Conservation (phyloP, 2,888 invertebrate species). For the Chymomyza caudatula region DNA sequence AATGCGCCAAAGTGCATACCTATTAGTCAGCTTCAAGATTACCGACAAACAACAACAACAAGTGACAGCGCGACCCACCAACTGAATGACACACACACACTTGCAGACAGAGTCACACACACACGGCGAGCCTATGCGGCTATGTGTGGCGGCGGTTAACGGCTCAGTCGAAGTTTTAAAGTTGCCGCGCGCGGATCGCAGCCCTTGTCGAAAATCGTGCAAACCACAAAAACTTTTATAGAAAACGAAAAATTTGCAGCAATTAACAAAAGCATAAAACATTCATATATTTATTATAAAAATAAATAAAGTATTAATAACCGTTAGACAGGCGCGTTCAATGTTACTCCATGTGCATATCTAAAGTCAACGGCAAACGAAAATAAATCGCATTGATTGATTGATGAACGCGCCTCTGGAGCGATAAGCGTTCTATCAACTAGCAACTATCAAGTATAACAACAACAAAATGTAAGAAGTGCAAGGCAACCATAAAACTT, state of each 20-base stretch:
- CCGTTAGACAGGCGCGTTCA: not conserved
- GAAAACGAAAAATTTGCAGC: conserved; percentile 9
- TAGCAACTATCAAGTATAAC: not conserved
- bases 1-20: too few relatives aligned
- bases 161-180: conserved; percentile 63
- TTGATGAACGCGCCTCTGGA: conserved; percentile 32
- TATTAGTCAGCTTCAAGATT: too few relatives aligned
- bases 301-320: conserved; percentile 11
- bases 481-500: conserved; percentile 28
- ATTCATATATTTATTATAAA: conserved; percentile 20
- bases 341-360: not conserved
- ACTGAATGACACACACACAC: not conserved
- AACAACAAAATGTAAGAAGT: conserved; percentile 47
- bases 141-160: not conserved
- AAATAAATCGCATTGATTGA: conserved; percentile 62
- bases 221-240: conserved; percentile 20
- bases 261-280: conserved; percentile 10
- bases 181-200: conserved; percentile 55
- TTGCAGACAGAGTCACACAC: not conserved
- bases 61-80: too few relatives aligned
- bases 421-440: conserved; percentile 31
- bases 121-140: not conserved
- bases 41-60: too few relatives aligned
- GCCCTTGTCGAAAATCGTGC: conserved; percentile 15
- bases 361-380: conserved; percentile 19